These are phyloP conservation scores for Cassiopea andromeda DNA, from an alignment of 30 jellyfish, hydroid and myxozoan genomes.

Conservation along the genomic window DNA sequence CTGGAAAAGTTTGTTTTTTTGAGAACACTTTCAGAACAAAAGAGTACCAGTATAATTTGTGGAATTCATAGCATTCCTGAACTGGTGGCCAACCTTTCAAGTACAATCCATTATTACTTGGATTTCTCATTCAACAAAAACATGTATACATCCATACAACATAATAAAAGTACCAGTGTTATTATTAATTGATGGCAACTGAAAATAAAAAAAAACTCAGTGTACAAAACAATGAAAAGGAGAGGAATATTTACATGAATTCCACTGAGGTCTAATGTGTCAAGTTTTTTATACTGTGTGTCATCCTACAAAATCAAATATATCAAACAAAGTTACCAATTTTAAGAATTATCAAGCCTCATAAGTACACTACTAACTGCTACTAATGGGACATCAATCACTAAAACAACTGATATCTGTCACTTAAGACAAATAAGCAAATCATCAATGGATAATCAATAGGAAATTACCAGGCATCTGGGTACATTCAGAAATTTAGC, in stretches of 20 bases:
- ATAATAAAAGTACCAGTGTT: no score
- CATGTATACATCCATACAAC: no score
- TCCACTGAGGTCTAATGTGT: constrained; percentile 55
- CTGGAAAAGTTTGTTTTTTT: no score
- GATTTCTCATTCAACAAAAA: no score
- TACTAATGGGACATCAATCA: no score
- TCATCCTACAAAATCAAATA: constrained; percentile 24
- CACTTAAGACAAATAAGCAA: background rate
- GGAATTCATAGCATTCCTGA: no score
- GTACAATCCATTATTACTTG: no score
- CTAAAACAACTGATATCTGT: no score
- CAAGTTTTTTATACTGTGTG: background rate
- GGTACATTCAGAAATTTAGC: background rate
- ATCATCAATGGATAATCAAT: background rate
- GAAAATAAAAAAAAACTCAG: background rate
- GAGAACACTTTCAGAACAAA: no score
- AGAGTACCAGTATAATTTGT: no score
- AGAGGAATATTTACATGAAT: constrained; percentile 24
- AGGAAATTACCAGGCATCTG: background rate
- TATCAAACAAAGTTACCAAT: background rate
- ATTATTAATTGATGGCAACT: background rate
- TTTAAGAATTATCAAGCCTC: background rate
- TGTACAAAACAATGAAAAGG: background rate
- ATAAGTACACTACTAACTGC: no score
- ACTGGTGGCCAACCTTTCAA: no score